Percentiles rank a stretch among this genome's conserved stretches.
Evolutionary conservation across 2,888 invertebrate genomes (phyloP).

Genomic region (Brenthis daphne): DNA sequence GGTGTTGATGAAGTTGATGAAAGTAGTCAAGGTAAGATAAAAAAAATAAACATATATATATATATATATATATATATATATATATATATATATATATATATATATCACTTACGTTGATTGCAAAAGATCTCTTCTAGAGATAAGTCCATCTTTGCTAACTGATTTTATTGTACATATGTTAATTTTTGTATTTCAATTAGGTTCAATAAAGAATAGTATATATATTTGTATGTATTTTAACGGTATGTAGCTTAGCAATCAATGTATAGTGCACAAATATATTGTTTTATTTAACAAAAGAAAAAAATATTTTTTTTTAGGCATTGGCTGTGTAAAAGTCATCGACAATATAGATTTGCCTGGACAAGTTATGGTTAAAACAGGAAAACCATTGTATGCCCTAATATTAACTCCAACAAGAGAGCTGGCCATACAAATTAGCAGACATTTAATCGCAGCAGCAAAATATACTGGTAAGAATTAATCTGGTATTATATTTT

Average conservation of each 20-base stretch:
- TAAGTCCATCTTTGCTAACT: no score
- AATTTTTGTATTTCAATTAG: no score
- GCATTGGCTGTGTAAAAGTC: conserved; percentile 84
- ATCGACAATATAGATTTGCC: conserved; percentile 76
- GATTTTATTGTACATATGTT: no score
- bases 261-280: not conserved
- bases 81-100: no score
- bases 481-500: no score
- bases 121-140: no score
- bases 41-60: not conserved
- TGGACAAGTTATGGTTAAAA: conserved; percentile 54
- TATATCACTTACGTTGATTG: no score
- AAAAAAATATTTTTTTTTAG: conserved; percentile 50
- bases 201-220: no score
- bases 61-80: no score
- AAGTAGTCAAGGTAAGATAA: conserved; percentile 46
- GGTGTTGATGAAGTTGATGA: conserved; percentile 49
- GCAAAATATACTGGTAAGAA: conserved; percentile 88
- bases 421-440: conserved; percentile 97
- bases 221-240: no score
- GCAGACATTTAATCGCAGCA: conserved; percentile 89
- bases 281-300: not conserved
- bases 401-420: conserved; percentile 97
- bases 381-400: conserved; percentile 86
- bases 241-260: no score